Evolutionary conservation across 2,888 invertebrate genomes (phyloP).

Genomic region (Rhamnusium bicolor): DNA sequence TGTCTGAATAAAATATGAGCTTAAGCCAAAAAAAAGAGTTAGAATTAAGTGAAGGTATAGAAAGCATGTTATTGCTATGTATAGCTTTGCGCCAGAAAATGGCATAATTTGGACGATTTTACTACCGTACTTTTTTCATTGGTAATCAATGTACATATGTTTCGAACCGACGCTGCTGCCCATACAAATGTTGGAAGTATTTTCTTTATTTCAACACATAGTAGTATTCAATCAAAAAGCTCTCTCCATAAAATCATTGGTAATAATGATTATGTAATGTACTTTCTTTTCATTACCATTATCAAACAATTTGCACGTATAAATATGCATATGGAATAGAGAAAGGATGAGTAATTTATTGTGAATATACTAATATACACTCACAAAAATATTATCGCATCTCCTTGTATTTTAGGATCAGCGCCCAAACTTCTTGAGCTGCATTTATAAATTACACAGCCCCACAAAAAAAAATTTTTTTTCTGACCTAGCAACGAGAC

Average conservation of each 20-base stretch:
- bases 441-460: too few relatives aligned
- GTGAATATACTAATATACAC: neutral
- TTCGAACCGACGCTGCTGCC: neutral
- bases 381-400: too few relatives aligned
- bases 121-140: neutral
- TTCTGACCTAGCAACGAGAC: too few relatives aligned
- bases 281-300: conserved; percentile 25
- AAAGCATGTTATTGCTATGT: neutral
- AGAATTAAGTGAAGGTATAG: neutral
- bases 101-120: neutral
- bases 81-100: neutral
- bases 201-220: neutral
- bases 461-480: too few relatives aligned
- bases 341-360: neutral
- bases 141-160: neutral
- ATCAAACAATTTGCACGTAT: neutral
- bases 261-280: conserved; percentile 2
- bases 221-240: neutral
- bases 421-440: too few relatives aligned
- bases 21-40: neutral
- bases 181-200: conserved; percentile 1
- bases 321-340: conserved; percentile 1
- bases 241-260: conserved; percentile 16
- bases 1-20: neutral
- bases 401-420: too few relatives aligned